Conservation (phyloP, 2,888 invertebrate genomes). For the Meloe dianella region DNA sequence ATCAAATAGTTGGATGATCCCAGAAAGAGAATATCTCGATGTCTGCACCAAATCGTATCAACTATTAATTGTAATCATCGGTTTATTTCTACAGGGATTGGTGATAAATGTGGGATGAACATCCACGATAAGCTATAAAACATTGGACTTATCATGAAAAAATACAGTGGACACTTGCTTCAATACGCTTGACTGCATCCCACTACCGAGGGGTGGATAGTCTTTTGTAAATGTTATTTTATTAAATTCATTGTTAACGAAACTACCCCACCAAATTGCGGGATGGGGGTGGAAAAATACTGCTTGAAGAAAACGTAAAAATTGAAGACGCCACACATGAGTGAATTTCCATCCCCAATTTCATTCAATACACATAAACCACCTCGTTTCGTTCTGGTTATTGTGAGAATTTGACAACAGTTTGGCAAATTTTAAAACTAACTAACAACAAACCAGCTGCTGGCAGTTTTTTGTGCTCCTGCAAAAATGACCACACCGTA, state of each 20-base stretch:
- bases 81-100: background rate
- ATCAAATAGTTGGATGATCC: background rate
- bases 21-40: background rate
- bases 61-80: background rate
- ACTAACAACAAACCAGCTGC: background rate
- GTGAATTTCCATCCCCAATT: background rate
- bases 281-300: background rate
- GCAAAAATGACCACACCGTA: background rate
- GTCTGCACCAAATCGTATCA: background rate
- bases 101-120: background rate
- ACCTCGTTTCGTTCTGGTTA: background rate
- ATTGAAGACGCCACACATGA: background rate
- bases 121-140: slow-evolving; percentile 18
- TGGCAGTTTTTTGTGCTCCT: background rate
- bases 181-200: slow-evolving; percentile 21
- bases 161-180: slow-evolving; percentile 31
- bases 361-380: background rate
- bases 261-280: background rate
- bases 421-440: background rate
- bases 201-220: background rate
- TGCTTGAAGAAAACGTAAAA: background rate
- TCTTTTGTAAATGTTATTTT: slow-evolving; percentile 23
- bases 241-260: slow-evolving; percentile 20
- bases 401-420: background rate
- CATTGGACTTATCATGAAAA: slow-evolving; percentile 25